A percentile compares a stretch with the other conserved stretches of the same genome.
Conservation (phyloP, 2,888 invertebrate species). For the Aethes cnicana region DNA sequence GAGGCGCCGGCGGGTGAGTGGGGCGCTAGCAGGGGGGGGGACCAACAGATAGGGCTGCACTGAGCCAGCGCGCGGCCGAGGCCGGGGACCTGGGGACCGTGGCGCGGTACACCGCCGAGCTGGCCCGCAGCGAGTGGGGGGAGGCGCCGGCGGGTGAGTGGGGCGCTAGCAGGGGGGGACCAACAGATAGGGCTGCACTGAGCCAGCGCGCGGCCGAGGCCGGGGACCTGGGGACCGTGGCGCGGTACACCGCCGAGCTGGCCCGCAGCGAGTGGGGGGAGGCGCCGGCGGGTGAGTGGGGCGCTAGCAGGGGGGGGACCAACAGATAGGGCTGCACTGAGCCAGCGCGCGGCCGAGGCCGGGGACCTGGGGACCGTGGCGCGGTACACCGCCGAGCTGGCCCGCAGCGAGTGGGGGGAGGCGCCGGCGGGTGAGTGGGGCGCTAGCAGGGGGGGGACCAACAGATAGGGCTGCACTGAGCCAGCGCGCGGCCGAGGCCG, state of each 20-base stretch:
- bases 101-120: constrained; percentile 51
- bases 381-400: constrained; percentile 50
- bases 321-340: constrained; percentile 52
- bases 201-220: too few species aligned
- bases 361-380: constrained; percentile 53
- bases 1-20: constrained; percentile 41
- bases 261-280: constrained; percentile 48
- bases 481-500: too few species aligned
- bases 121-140: constrained; percentile 50
- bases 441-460: constrained; percentile 60
- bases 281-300: constrained; percentile 41
- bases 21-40: constrained; percentile 57
- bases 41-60: constrained; percentile 53
- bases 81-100: constrained; percentile 50
- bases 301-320: constrained; percentile 59
- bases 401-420: constrained; percentile 48
- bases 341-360: too few species aligned
- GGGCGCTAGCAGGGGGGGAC: constrained; percentile 58
- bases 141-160: constrained; percentile 41
- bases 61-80: constrained; percentile 51
- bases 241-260: constrained; percentile 52
- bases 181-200: constrained; percentile 52
- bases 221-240: constrained; percentile 50
- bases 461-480: constrained; percentile 53
- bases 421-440: constrained; percentile 40